phyloP scores from a whole-genome alignment of 2,797 vertebrate genomes.

The Manis javanica region DNA sequence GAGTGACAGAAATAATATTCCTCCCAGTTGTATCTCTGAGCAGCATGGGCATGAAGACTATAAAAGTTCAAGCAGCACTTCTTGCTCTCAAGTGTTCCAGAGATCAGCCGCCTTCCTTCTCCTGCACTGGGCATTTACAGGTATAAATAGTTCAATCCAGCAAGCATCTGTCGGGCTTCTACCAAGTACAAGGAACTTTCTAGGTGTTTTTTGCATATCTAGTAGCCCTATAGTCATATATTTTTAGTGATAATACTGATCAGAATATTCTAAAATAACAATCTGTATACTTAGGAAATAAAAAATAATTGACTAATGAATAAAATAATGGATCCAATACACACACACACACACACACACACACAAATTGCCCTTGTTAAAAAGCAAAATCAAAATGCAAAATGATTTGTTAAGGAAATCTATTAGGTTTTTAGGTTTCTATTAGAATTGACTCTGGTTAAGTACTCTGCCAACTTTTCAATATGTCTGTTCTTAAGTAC shows the following conservation, averaged over 20 bases:
- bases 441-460: neutral
- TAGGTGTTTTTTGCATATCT: neutral
- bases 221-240: neutral
- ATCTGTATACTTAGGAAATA: neutral
- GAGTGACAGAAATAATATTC: neutral
- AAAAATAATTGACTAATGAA: neutral
- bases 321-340: neutral
- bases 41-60: neutral
- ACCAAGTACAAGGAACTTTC: neutral
- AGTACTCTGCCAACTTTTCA: neutral
- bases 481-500: neutral
- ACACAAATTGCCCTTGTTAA: neutral
- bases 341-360: accelerated
- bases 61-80: neutral
- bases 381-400: constrained; percentile 8
- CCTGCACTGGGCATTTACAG: neutral
- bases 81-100: neutral
- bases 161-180: neutral
- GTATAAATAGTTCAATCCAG: neutral
- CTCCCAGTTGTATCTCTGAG: neutral
- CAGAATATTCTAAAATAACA: neutral
- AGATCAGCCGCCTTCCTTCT: neutral
- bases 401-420: neutral
- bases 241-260: neutral
- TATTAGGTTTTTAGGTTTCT: neutral